Evolutionary conservation across 1,140 invertebrate genomes (phyloP).

Genomic region (Rhizoglyphus robini): DNA sequence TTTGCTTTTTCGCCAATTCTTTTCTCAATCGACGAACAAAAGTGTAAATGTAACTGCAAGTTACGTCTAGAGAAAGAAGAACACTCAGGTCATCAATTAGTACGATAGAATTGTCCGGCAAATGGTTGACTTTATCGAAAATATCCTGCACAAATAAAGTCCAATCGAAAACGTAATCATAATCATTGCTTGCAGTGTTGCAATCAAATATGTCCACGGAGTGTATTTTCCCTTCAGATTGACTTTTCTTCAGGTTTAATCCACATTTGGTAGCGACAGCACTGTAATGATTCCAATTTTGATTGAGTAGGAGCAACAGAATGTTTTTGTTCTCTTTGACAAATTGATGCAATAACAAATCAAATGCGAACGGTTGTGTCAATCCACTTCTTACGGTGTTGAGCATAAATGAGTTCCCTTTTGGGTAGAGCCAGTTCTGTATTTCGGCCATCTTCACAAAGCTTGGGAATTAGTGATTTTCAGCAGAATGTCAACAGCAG

Average conservation of each 20-base stretch:
- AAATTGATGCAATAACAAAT: neutral
- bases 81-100: conserved; percentile 3
- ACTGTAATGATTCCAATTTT: neutral
- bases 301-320: neutral
- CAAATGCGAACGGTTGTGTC: conserved; percentile 8
- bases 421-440: neutral
- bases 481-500: too few relatives aligned
- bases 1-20: neutral
- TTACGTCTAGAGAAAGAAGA: neutral
- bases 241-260: neutral
- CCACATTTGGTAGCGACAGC: conserved; percentile 8
- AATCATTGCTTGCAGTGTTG: neutral
- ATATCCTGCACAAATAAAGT: neutral
- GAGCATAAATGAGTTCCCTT: neutral
- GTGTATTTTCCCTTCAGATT: neutral
- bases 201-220: neutral
- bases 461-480: neutral
- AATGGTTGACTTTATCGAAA: too few relatives aligned
- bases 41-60: neutral
- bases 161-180: neutral
- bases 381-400: neutral
- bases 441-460: neutral
- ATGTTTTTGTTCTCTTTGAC: neutral
- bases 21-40: neutral
- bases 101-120: conserved; percentile 6